Evolutionary conservation across 2,797 vertebrate genomes (phyloP).

Genomic region (Helicolenus hilgendorfi): DNA sequence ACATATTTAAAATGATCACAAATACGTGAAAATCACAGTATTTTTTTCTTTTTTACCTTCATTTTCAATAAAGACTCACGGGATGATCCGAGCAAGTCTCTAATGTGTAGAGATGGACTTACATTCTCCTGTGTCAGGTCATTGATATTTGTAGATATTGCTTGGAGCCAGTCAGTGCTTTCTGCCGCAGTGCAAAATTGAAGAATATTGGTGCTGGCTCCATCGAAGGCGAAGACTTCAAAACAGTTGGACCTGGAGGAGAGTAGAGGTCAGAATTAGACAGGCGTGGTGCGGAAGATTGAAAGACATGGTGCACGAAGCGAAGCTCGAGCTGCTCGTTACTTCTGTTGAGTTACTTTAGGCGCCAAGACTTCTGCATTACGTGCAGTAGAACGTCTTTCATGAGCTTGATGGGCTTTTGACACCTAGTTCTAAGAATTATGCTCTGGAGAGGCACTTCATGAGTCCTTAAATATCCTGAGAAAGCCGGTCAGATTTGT

Average conservation of each 20-base stretch:
- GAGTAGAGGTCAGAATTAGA: conserved; percentile 49
- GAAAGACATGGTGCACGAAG: conserved; percentile 10
- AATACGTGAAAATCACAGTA: background rate
- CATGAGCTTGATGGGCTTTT: background rate
- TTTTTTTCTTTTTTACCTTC: background rate
- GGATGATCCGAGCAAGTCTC: background rate
- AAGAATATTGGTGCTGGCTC: conserved; percentile 92
- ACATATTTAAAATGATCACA: background rate
- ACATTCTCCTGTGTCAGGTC: conserved; percentile 95
- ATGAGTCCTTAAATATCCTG: background rate
- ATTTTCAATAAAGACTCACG: background rate
- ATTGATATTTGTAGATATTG: conserved; percentile 94
- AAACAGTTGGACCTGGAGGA: conserved; percentile 93
- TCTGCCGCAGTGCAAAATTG: conserved; percentile 95
- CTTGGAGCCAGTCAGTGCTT: conserved; percentile 95
- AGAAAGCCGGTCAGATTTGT: background rate
- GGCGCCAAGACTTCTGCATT: too few relatives aligned
- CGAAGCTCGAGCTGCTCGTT: background rate
- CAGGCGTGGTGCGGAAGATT: conserved; percentile 9
- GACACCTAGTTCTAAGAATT: conserved; percentile 14
- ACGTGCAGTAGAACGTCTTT: background rate
- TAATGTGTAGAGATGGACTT: conserved; percentile 71
- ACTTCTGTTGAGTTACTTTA: background rate
- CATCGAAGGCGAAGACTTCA: conserved; percentile 94
- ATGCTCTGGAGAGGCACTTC: background rate